phyloP scores from a whole-genome alignment of 2,113 vertebrate species.

The Smithornis capensis region DNA sequence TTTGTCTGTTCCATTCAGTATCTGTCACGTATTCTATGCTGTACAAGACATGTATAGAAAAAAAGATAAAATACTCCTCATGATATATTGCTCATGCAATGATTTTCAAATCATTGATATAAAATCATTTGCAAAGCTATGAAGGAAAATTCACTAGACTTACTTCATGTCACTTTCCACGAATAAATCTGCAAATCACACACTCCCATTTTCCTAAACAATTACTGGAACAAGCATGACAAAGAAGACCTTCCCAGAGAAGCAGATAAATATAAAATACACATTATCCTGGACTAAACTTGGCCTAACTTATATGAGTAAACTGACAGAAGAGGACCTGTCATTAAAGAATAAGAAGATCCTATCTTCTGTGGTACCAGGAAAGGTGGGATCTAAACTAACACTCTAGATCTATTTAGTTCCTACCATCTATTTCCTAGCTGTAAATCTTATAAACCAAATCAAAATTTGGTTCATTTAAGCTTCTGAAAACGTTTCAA shows the following conservation, averaged over 20 bases:
- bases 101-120: neutral
- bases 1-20: neutral
- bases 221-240: neutral
- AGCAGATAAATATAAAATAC: neutral
- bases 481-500: neutral
- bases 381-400: neutral
- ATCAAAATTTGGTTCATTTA: neutral
- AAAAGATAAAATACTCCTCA: neutral
- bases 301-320: neutral
- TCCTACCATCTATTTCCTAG: neutral
- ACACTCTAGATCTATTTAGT: neutral
- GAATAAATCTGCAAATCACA: neutral
- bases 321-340: neutral
- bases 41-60: neutral
- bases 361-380: neutral
- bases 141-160: conserved; percentile 19
- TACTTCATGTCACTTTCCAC: neutral
- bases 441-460: neutral
- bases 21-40: neutral
- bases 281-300: neutral
- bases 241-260: neutral
- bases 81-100: neutral
- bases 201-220: neutral
- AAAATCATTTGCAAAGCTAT: conserved; percentile 17
- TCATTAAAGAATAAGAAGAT: neutral